Conservation (phyloP, 30 jellyfish, hydroid and myxozoan species). For the Aurelia aurita region DNA sequence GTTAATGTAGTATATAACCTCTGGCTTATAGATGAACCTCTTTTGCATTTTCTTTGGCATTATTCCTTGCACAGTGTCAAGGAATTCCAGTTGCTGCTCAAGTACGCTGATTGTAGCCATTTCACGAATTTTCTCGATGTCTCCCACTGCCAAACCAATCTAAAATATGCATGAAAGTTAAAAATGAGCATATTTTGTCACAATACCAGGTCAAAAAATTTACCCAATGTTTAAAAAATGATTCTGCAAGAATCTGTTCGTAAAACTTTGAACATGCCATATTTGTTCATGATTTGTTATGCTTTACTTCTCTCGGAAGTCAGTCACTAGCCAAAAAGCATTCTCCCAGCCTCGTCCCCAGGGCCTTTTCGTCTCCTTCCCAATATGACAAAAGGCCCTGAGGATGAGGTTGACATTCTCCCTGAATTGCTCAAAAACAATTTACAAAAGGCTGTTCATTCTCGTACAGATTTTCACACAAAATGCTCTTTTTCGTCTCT, state of each 20-base stretch:
- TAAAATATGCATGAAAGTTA: background rate
- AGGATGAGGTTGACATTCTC: no score
- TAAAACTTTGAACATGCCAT: no score
- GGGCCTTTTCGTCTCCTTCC: no score
- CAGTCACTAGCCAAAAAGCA: no score
- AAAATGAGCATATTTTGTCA: background rate
- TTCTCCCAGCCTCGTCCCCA: no score
- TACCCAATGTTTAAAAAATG: background rate
- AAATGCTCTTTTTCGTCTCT: no score
- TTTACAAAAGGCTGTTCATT: no score
- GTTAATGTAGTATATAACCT: constrained; percentile 24
- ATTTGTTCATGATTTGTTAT: no score
- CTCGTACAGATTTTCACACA: no score
- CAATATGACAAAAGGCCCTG: no score
- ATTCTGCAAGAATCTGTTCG: background rate
- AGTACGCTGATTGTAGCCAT: constrained; percentile 56
- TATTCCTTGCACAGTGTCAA: constrained; percentile 34
- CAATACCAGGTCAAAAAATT: background rate
- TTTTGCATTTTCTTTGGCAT: constrained; percentile 31
- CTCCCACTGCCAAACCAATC: constrained; percentile 80
- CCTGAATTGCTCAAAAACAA: no score
- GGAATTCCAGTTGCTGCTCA: constrained; percentile 54
- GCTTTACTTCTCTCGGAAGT: no score
- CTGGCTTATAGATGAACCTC: constrained; percentile 19
- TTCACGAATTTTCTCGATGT: constrained; percentile 56